Base-by-base conservation (phyloP, 1,140 invertebrate genomes). In the Sipha flava region DNA sequence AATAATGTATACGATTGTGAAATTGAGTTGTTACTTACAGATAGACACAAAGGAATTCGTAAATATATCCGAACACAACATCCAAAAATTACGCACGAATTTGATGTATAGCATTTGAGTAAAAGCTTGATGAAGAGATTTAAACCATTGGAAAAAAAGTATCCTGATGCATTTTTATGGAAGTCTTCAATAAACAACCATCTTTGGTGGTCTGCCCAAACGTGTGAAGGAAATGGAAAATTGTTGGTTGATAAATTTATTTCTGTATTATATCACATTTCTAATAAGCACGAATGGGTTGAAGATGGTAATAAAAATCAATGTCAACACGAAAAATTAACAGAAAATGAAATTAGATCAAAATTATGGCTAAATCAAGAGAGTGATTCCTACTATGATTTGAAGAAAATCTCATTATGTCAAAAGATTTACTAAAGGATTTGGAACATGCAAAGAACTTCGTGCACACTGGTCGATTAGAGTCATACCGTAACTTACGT, bases 361-460 rank as follows among this genome's bases (percentile, higher is more conserved):
- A 70, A 70, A 70, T 31, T 26, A 70, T 77, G 72, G 47, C 5
- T 77, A 29, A 77, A 77, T 45, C 10, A 1, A 47, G 47, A 34
- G 18, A 45, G 21, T 54, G 49, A 54, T 45, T 43, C n/a, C 0
- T 77, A 77, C 47, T 49, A 77, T 49, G 31, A 26, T 47, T 54
- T 77, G 47, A 54, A 77, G 29, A 77, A 77, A 77, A 37, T n/a
- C n/a, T 77, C 47, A 77, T 77, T 49, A 77, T 54, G 72, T 34
- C 31, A 26, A 54, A 77, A 77, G 49, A 47, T 29, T 77, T 77
- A 21, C 40, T 52, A 21, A 49, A 49, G 72, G 72, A 77, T 14
- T 77, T 77, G 29, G 31, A 47, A 52, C 72, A 75, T 75, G 47
- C 72, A 31, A 75, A 75, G 29, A 40, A 75, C 47, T 75, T 47